A percentile compares a stretch with the other conserved stretches of the same genome.
Evolutionary conservation across 1,140 invertebrate species (phyloP).

Genomic region (Mizuhopecten yessoensis): DNA sequence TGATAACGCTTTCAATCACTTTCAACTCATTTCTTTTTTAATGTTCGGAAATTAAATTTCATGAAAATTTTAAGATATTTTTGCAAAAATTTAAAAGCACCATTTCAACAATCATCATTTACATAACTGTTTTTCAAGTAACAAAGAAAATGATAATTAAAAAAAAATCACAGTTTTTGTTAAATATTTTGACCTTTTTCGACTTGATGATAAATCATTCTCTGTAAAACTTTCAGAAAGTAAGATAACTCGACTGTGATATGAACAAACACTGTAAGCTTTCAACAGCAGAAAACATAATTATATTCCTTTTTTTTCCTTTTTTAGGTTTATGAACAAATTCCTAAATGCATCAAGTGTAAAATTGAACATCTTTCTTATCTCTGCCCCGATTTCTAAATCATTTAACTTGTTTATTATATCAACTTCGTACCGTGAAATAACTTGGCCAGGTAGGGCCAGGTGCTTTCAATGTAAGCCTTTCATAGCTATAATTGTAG

Average conservation of each 20-base stretch:
- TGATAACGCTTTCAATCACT: neutral
- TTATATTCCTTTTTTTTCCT: neutral
- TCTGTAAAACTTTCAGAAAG: neutral
- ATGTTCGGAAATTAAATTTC: neutral
- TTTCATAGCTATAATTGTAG: neutral
- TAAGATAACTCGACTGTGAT: neutral
- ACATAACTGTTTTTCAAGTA: neutral
- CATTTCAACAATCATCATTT: neutral
- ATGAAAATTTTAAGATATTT: neutral
- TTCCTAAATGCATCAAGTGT: neutral
- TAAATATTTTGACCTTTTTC: neutral
- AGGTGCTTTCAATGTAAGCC: neutral
- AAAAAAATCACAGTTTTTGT: neutral
- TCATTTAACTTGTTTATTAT: neutral
- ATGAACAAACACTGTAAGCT: no score
- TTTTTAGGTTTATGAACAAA: neutral
- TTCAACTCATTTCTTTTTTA: neutral
- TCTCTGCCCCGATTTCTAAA: no score
- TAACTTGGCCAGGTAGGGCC: neutral
- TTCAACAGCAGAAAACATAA: neutral
- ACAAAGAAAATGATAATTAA: neutral
- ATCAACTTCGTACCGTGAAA: neutral
- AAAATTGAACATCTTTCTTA: slow-evolving; percentile 17
- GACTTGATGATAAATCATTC: neutral
- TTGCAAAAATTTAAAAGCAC: neutral